Conservation (phyloP, 2,888 invertebrate genomes). For the Hypolimnas misippus region DNA sequence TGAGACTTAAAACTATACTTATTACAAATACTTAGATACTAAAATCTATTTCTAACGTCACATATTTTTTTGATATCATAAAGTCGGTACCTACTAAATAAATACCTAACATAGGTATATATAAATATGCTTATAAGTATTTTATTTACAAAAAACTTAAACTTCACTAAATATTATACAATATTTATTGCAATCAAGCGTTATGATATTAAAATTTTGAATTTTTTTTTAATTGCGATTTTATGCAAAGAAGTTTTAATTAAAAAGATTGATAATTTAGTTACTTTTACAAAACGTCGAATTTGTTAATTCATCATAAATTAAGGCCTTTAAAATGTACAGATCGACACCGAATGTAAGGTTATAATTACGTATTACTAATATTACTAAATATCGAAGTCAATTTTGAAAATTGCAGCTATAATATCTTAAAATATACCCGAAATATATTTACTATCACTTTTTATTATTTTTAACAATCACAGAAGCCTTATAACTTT, state of each 20-base stretch:
- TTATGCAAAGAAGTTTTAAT: neutral
- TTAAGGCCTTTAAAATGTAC: too few species aligned
- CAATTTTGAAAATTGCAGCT: too few species aligned
- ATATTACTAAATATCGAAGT: too few species aligned
- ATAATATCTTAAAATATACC: too few species aligned
- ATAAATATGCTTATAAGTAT: constrained; percentile 15
- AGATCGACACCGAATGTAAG: too few species aligned
- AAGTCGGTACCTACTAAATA: neutral
- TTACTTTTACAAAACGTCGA: too few species aligned
- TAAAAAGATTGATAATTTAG: too few species aligned
- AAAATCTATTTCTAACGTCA: neutral
- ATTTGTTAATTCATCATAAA: too few species aligned
- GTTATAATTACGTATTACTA: too few species aligned
- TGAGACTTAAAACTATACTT: too few species aligned
- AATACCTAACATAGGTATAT: constrained; percentile 20
- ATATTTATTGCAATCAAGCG: neutral
- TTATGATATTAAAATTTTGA: neutral
- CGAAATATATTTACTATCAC: too few species aligned
- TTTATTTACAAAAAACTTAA: constrained; percentile 8
- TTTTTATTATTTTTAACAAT: too few species aligned
- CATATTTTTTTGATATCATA: neutral
- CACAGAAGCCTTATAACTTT: neutral
- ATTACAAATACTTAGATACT: neutral
- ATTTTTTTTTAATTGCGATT: neutral
- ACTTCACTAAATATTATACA: neutral